Conservation (phyloP, 2,113 vertebrate species). For the Oceanites oceanicus region DNA sequence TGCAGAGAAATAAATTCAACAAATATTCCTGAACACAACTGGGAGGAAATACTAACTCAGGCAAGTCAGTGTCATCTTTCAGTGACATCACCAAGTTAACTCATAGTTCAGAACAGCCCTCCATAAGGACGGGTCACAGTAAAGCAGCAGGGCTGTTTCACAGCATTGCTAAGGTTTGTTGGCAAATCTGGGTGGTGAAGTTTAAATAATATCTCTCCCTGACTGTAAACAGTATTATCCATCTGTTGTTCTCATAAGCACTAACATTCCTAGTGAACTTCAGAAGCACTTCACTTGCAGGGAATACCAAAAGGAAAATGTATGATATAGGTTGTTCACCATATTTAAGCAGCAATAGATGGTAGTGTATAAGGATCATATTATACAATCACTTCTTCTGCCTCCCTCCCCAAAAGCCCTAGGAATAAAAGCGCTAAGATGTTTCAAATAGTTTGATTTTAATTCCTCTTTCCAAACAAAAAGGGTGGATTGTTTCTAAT, state of each 20-base stretch:
- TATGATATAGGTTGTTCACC: background rate
- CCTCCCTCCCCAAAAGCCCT: background rate
- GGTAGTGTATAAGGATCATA: background rate
- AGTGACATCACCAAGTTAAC: background rate
- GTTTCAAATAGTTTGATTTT: background rate
- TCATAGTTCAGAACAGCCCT: background rate
- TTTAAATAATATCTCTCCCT: background rate
- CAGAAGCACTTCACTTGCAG: background rate
- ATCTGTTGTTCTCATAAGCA: constrained; percentile 26
- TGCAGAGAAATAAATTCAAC: background rate
- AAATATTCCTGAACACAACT: background rate
- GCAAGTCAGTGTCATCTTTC: background rate
- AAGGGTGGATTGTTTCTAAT: background rate
- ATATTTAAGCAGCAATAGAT: background rate
- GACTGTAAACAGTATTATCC: background rate
- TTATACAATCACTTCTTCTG: background rate
- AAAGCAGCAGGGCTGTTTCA: background rate
- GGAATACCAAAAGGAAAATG: background rate
- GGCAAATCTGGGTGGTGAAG: background rate
- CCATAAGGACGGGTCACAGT: background rate
- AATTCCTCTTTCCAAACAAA: background rate
- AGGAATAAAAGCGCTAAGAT: background rate
- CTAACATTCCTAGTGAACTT: background rate
- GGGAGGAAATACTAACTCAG: background rate
- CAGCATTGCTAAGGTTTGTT: background rate